Evolutionary conservation across 2,113 vertebrate species (phyloP), one percentile per base, ranked within the genome.

Genomic region (Gopherus evgoodei): DNA sequence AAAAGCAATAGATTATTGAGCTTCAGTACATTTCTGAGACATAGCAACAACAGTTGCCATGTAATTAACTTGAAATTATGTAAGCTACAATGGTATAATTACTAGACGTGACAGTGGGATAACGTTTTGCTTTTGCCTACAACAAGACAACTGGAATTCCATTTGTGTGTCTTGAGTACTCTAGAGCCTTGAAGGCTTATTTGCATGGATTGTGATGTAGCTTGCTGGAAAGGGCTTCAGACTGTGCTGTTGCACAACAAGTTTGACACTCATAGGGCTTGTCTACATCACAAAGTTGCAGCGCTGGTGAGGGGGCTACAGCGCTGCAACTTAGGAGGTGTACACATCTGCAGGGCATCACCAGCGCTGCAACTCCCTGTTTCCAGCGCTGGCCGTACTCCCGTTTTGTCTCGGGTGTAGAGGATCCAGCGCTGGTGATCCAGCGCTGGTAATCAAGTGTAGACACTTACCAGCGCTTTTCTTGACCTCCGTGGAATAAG

Each of bases 1-100:
- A 50, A 50, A n/a, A 56, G 56, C 1, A 1, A 31, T 1, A 22
- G 35, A 7, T 31, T 22, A 25, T 9, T 6, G 24, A 11, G 2
- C 24, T 10, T n/a, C 2, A 24, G 10, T 1, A 5, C 24, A 4
- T 0, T 1, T 13, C 5, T 52, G 54, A 83, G 35, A 57, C 17
- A 17, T 8, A 4, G 10, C 1, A 2, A 25, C n/a, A 14, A 57
- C 10, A 11, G 81, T 17, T 19, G n/a, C 81, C 21, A 42, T 25
- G 38, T 65, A 27, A 25, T 17, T 52, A 29, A 83, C 38, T 44
- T 57, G 27, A 83, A 42, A 25, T 16, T 13, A 7, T 38, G 11
- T 27, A 72, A n/a, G 3, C 4, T 2, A 22, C 17, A 50, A 44
- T 12, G 42, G 25, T 35, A 31, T 81, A 2, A 35, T 31, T 44